These are phyloP conservation scores for Sycophila sp. DNA, from an alignment of 1,140 invertebrate genomes.

Conservation along the genomic window DNA sequence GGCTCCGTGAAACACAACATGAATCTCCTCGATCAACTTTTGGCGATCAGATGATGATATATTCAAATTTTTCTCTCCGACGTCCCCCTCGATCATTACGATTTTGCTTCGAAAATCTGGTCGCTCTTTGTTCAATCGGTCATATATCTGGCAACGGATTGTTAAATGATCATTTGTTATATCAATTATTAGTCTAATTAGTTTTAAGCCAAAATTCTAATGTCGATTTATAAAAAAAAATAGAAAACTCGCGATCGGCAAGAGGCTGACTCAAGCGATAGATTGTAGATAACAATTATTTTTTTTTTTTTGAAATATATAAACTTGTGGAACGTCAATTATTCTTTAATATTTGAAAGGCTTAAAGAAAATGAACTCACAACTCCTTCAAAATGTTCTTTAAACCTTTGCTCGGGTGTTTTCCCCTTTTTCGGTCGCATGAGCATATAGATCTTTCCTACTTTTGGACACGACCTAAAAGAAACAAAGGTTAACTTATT, in stretches of 20 bases:
- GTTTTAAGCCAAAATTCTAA: too few species aligned
- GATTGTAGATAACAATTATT: too few species aligned
- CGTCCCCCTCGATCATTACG: conserved; percentile 71
- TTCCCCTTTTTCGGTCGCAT: conserved; percentile 78
- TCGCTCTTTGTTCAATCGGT: conserved; percentile 59
- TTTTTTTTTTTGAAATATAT: neutral
- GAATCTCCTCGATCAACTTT: conserved; percentile 60
- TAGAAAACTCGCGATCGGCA: too few species aligned
- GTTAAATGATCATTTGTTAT: neutral
- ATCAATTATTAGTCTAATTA: too few species aligned
- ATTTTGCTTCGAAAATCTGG: conserved; percentile 67
- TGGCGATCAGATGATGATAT: conserved; percentile 66
- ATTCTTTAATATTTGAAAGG: too few species aligned
- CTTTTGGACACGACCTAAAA: conserved; percentile 73
- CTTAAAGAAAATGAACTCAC: conserved; percentile 59
- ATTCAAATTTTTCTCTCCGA: conserved; percentile 68
- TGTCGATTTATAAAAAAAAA: too few species aligned
- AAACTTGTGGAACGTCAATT: too few species aligned
- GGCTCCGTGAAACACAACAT: conserved; percentile 87
- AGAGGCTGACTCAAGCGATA: too few species aligned
- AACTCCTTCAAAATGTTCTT: conserved; percentile 68
- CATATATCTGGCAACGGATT: conserved; percentile 63
- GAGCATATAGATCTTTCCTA: conserved; percentile 75
- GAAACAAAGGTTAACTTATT: neutral
- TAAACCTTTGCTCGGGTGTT: conserved; percentile 67